Conservation (phyloP, 2,113 vertebrate species). For the Caranx ignobilis region DNA sequence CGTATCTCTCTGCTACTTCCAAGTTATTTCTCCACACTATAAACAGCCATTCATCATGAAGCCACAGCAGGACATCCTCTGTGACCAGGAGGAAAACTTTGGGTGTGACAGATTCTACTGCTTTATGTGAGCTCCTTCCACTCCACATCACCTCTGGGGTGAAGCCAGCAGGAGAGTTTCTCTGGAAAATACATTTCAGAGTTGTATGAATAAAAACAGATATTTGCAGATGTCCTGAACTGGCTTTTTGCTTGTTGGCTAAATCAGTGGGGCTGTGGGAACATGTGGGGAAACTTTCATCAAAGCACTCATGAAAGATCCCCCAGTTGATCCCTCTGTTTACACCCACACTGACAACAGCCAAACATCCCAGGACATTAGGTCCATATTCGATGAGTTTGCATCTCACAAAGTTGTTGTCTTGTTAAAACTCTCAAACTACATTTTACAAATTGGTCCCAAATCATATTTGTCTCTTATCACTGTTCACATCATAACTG, state of each 20-base stretch:
- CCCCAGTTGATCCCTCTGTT: conserved; percentile 5
- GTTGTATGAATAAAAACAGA: conserved; percentile 31
- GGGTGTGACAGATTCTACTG: conserved; percentile 58
- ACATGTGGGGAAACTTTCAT: not conserved
- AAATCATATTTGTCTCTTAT: too few relatives aligned
- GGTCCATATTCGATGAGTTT: not conserved
- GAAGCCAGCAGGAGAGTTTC: conserved; percentile 26
- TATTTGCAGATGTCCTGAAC: conserved; percentile 7
- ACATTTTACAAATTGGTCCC: not conserved
- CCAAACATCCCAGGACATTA: not conserved
- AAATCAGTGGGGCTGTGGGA: not conserved
- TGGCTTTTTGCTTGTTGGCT: not conserved
- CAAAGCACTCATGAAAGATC: conserved; percentile 21
- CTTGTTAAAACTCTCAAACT: too few relatives aligned
- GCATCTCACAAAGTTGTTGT: not conserved
- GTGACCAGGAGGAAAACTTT: conserved; percentile 57
- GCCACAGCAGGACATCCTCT: conserved; percentile 55
- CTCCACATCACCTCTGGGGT: conserved; percentile 27
- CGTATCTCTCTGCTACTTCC: conserved; percentile 36
- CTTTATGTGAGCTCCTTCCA: conserved; percentile 35
- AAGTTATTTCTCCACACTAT: conserved; percentile 64
- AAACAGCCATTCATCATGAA: conserved; percentile 74
- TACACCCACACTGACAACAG: not conserved
- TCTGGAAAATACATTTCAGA: conserved; percentile 11
- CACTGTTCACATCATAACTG: not conserved